Conservation (phyloP, 2,888 invertebrate genomes). For the Pterostichus madidus region DNA sequence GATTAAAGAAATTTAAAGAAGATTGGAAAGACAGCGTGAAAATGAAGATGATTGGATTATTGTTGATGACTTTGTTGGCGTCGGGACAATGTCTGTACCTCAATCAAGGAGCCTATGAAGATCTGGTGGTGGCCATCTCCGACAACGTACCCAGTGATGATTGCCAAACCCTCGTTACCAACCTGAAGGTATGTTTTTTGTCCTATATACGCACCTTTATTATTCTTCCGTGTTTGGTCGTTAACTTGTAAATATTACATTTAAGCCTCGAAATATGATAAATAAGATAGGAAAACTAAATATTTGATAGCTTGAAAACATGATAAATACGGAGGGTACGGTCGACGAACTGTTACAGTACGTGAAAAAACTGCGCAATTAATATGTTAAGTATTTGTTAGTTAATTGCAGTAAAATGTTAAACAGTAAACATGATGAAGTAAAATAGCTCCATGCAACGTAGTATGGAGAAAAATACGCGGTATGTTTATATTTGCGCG, state of each 20-base stretch:
- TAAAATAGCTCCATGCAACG: too few relatives aligned
- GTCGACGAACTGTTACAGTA: background rate
- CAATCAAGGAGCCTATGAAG: conserved; percentile 77
- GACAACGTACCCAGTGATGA: conserved; percentile 77
- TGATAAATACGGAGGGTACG: background rate
- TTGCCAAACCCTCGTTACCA: conserved; percentile 76
- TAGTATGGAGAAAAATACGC: too few relatives aligned
- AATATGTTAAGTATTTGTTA: too few relatives aligned
- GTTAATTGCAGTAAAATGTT: too few relatives aligned
- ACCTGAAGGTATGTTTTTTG: conserved; percentile 77
- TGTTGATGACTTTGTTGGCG: conserved; percentile 11
- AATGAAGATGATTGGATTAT: conserved; percentile 46
- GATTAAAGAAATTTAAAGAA: too few relatives aligned
- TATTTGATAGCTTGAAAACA: background rate
- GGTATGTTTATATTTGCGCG: too few relatives aligned
- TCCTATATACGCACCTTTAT: background rate
- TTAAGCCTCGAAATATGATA: background rate
- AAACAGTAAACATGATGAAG: too few relatives aligned
- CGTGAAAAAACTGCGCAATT: background rate
- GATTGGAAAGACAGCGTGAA: background rate
- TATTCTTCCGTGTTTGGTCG: background rate
- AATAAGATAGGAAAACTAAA: background rate
- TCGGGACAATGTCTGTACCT: background rate
- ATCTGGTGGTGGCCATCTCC: conserved; percentile 76
- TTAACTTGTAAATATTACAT: background rate